Conservation (phyloP, 2,888 invertebrate species). For the Pemphredon lugubris region DNA sequence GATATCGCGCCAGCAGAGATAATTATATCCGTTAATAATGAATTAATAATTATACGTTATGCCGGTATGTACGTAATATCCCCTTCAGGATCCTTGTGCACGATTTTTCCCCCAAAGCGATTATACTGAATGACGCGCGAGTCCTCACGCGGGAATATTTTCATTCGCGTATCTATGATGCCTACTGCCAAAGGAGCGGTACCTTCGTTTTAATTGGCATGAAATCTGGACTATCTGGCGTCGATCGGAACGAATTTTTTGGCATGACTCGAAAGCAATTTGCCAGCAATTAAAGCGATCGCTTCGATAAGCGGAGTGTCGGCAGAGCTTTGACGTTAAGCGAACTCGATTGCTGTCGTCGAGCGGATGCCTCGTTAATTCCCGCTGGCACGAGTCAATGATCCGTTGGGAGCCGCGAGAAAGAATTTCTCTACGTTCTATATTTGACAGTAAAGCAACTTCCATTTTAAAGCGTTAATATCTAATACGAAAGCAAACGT, state of each 20-base stretch:
- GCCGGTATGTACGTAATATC: too few species aligned
- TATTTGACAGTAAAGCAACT: not conserved
- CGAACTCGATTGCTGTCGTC: slow-evolving; percentile 32
- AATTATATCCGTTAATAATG: too few species aligned
- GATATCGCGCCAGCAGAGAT: too few species aligned
- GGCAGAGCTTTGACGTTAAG: slow-evolving; percentile 1
- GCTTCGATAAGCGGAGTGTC: slow-evolving; percentile 28
- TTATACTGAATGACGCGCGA: not conserved
- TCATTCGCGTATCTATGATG: slow-evolving; percentile 3
- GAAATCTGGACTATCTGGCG: slow-evolving; percentile 8
- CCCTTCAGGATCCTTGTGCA: too few species aligned
- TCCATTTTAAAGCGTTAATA: too few species aligned
- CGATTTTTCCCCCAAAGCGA: too few species aligned
- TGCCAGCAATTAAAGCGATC: slow-evolving; percentile 50
- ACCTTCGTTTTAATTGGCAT: slow-evolving; percentile 38
- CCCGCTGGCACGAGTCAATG: slow-evolving; percentile 8
- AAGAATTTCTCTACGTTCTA: not conserved
- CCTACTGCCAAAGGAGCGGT: slow-evolving; percentile 4
- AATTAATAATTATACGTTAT: too few species aligned
- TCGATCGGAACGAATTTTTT: slow-evolving; percentile 44
- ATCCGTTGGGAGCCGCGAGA: not conserved
- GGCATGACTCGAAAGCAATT: slow-evolving; percentile 46
- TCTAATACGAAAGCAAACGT: too few species aligned
- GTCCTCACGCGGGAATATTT: not conserved
- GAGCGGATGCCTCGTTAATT: slow-evolving; percentile 20